Evolutionary conservation across 2,888 invertebrate species (phyloP).

Genomic region (Coenonympha glycerion): DNA sequence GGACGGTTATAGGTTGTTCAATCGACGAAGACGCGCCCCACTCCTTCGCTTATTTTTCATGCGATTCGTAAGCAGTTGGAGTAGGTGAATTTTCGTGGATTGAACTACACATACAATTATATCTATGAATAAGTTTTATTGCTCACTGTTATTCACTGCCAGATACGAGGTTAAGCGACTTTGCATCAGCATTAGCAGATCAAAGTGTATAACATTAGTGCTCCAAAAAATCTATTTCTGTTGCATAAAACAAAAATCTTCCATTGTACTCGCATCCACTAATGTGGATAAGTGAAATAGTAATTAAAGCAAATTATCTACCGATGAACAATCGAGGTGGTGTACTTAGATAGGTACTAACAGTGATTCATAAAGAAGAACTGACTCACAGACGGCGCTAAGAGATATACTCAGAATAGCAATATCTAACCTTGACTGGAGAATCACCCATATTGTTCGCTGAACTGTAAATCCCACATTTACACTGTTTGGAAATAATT

Average conservation of each 20-base stretch:
- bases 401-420: slow-evolving; percentile 67
- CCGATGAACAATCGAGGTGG: slow-evolving; percentile 56
- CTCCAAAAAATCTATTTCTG: not conserved
- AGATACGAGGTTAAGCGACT: too few species aligned
- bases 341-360: slow-evolving; percentile 44
- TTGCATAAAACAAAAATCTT: not conserved
- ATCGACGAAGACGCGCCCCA: too few species aligned
- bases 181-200: too few species aligned
- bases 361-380: slow-evolving; percentile 49
- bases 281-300: slow-evolving; percentile 17
- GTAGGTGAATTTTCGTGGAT: too few species aligned
- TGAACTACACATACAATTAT: too few species aligned
- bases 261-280: not conserved
- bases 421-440: slow-evolving; percentile 56
- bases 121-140: not conserved
- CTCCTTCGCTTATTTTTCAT: too few species aligned
- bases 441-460: slow-evolving; percentile 31
- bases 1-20: slow-evolving; percentile 4
- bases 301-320: slow-evolving; percentile 35
- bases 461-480: slow-evolving; percentile 23
- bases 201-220: not conserved
- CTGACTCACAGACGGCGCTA: slow-evolving; percentile 62
- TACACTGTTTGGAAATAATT: not conserved
- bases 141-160: not conserved
- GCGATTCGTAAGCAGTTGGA: too few species aligned